Evolutionary conservation across 2,888 invertebrate species (phyloP), one percentile per base, ranked within the genome.

Genomic region (Conistra vaccinii): DNA sequence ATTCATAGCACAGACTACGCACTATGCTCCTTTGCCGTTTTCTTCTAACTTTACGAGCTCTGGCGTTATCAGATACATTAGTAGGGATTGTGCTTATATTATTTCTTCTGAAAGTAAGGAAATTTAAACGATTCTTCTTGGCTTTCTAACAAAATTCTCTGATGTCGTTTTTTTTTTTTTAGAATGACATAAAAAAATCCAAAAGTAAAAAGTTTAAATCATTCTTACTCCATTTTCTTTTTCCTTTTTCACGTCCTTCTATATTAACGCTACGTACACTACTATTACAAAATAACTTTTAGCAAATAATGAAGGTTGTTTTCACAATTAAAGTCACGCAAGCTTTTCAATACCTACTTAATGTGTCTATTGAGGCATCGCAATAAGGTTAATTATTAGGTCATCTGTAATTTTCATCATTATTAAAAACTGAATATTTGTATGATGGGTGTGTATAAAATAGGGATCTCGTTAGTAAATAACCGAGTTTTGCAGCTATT

Each of bases 11-110:
- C 20, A 73, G 29, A 23, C 35, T 60, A 23, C 20, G 17, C 2
- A 73, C 7, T 73, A 60, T 14, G 51, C 72, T 60, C 14, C 12
- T 72, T 51, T 72, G 58, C 5, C 73, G 58, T 51, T 73, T 71
- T n/a, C 48, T 60, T 72, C 48, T 73, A 7, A 60, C 57, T 60
- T 73, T 51, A 42, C 72, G 72, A 29, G 20, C 51, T 2, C 29
- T 48, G 5, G 39, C 48, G 3, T n/a, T 3, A 12, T 48, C n/a
- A n/a, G 29, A 14, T 39, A 12, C 39, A 29, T 29, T 71, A 26
- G 5, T 6, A n/a, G 39, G 39, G 20, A 39, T 4, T 12, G 29
- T 20, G 17, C n/a, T 39, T 3, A 14, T 29, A n/a, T 72, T 29
- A n/a, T 72, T 20, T 29, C 3, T n/a, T 1, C 72, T 60, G 29